Base-by-base conservation (phyloP, 2,888 invertebrate species). In the Muschampia plurimacula region DNA sequence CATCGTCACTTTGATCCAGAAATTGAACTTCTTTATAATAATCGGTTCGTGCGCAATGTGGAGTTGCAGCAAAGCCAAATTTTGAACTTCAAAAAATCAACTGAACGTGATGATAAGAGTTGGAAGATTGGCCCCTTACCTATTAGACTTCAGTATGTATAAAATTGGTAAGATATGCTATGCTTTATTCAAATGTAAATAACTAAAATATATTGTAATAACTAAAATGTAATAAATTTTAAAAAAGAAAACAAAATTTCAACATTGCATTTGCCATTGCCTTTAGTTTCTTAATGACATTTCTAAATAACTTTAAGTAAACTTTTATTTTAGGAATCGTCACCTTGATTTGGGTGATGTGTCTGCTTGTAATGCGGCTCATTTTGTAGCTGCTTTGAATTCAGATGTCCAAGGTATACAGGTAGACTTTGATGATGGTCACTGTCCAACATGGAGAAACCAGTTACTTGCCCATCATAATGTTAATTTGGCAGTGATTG, bases 391-490 rank as follows among this genome's bases (percentile, higher is more conserved):
- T 9, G 95, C 96, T 0, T 85, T 96, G 0, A 92, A 91, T 74
- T 87, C 94, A 57, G 91, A 95, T 75, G 95, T 95, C 0, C 95
- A 96, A 83, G 96, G 96, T 6, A 91, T 96, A 36, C 96, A 96
- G 84, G 96, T 95, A 5, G 96, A 96, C 82, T 96, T 96, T 87
- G 96, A 96, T 77, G 97, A 97, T 89, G 96, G 96, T 0, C 96
- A 96, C 83, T 96, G 96, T 76, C 97, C 97, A 0, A 96, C 96
- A 0, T 97, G 97, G 97, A 89, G 86, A 74, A 97, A 96, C 81
- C 96, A 96, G 84, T 88, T 97, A 44, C 81, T 92, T 32, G 96
- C 96, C 7, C 95, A 95, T 74, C 90, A 96, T 77, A 96, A 96
- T 82, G 93, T 96, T 22, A 91, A 88, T 74, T 86, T 92, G 77